Base-by-base conservation (phyloP, 1,140 invertebrate species). In the Drosophila kohkoa region DNA sequence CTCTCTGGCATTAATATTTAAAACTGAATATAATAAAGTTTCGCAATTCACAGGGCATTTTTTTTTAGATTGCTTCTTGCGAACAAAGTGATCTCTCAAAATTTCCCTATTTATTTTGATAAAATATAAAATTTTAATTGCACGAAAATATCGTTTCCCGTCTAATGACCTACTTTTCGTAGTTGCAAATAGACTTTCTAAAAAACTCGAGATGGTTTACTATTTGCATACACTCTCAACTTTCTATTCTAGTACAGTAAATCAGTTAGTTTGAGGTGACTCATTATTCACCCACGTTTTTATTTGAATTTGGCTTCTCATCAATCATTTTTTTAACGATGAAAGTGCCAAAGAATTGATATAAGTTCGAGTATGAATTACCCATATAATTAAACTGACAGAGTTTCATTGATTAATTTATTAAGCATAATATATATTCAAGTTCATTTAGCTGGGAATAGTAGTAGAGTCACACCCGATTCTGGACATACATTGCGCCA, bases 111-210 rank as follows among this genome's bases (percentile, higher is more conserved):
- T 52, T 43, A 35, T 25, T 62, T 49, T 48, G 70, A 28, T 48
- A 16, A 70, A 70, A 62, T 66, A 58, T 59, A 28, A 69, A 63
- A 64, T 82, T 75, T 79, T 82, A 82, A 82, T 82, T 82, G 79
- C 70, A 51, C 62, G 54, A 75, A 70, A 73, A 82, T 46, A 70
- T 75, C 62, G 35, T 10, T 58, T 51, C 48, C 49, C 46, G 54
- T 35, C 45, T 10, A 55, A 25, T 41, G 65, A 64, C 75, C 80
- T 45, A 75, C 55, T 82, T 75, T 51, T 55, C 5, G 48, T 25
- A 6, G 13, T 54, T 32, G 13, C 8, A 43, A 3, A 10, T 32
- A 8, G 5, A 32, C 32, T 32, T 32, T 32, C 6, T 32, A 32
- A 32, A 32, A 25, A 3, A 25, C 20, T 25, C 20, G 20, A 25